These are phyloP conservation scores for Pterostichus niger DNA, from an alignment of 2,888 invertebrate species.

Conservation along the genomic window DNA sequence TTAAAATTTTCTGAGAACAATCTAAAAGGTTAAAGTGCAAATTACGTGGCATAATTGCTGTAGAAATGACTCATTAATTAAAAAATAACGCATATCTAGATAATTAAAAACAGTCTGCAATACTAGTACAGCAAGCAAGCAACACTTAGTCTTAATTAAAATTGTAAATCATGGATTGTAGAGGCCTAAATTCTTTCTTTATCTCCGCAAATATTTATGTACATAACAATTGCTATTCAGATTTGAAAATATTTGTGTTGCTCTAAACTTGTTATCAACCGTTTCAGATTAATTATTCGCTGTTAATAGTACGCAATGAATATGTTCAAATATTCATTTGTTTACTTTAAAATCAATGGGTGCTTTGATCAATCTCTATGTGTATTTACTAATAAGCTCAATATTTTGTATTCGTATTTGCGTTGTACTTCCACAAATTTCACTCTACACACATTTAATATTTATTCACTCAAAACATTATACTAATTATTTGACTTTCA, in stretches of 20 bases:
- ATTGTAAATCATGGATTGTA: background rate
- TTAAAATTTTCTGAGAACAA: background rate
- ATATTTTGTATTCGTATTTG: background rate
- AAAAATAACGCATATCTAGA: constrained; percentile 19
- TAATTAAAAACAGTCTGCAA: background rate
- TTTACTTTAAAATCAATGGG: background rate
- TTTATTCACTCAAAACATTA: background rate
- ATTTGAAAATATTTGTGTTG: background rate
- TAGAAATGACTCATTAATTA: constrained; percentile 22
- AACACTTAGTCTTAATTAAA: constrained; percentile 7
- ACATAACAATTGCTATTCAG: background rate
- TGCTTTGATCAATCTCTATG: background rate
- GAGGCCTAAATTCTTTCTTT: background rate
- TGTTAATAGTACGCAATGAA: background rate
- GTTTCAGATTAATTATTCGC: background rate
- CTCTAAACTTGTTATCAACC: background rate
- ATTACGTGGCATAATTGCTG: constrained; percentile 12
- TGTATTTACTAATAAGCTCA: background rate
- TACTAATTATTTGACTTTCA: background rate
- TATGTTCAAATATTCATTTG: constrained; percentile 8
- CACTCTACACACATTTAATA: background rate
- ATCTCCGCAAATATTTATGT: background rate
- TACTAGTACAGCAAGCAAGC: background rate
- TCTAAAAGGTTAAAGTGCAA: constrained; percentile 2
- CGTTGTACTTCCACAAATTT: background rate